A percentile compares a stretch with the other conserved stretches of the same genome.
Evolutionary conservation across 2,888 invertebrate species (phyloP).

Genomic region (Hirtodrosophila confusa): DNA sequence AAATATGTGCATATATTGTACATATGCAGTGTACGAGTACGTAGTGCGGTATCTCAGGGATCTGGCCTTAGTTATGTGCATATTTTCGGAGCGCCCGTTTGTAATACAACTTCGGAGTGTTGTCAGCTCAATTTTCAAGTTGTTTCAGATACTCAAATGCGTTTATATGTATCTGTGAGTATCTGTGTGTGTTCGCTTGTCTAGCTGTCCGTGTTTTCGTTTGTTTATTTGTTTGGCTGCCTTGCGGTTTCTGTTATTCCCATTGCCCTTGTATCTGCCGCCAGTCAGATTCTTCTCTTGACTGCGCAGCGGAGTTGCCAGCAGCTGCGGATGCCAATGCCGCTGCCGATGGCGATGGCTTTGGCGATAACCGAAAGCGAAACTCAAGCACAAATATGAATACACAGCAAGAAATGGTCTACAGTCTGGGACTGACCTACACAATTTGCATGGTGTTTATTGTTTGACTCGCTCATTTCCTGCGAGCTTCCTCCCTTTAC

Average conservation of each 20-base stretch:
- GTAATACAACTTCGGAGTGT: conserved; percentile 76
- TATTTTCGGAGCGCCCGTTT: conserved; percentile 58
- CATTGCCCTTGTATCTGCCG: conserved; percentile 32
- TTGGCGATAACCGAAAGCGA: conserved; percentile 37
- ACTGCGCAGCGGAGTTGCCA: conserved; percentile 47
- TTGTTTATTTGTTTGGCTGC: conserved; percentile 59
- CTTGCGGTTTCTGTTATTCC: conserved; percentile 54
- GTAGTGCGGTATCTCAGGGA: conserved; percentile 26
- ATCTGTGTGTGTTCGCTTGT: conserved; percentile 18
- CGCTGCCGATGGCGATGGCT: conserved; percentile 44
- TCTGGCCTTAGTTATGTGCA: conserved; percentile 77
- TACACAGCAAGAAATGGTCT: conserved; percentile 54
- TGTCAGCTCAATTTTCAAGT: conserved; percentile 81
- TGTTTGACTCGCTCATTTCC: not conserved
- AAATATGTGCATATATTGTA: conserved; percentile 47
- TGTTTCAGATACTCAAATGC: conserved; percentile 44
- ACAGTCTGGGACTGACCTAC: conserved; percentile 39
- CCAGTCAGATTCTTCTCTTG: conserved; percentile 59
- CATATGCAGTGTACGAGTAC: conserved; percentile 17
- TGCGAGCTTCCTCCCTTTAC: conserved; percentile 1
- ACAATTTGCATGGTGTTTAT: conserved; percentile 38
- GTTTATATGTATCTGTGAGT: not conserved
- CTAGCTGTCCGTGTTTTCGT: conserved; percentile 26
- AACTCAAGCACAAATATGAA: conserved; percentile 24
- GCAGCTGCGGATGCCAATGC: conserved; percentile 44